Evolutionary conservation across 2,113 vertebrate species (phyloP).

Genomic region (Hipposideros armiger): DNA sequence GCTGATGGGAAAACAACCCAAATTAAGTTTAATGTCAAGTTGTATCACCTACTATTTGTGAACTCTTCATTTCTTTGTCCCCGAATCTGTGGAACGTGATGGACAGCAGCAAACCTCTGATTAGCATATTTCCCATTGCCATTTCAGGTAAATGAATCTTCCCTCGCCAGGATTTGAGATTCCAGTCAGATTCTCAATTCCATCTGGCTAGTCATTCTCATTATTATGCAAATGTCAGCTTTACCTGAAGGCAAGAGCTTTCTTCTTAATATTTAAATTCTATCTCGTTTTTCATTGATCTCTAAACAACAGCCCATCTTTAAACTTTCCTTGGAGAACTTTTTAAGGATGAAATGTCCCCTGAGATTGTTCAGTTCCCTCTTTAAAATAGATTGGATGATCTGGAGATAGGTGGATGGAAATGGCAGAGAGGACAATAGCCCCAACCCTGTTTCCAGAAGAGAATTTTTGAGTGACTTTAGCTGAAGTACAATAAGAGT

Average conservation of each 20-base stretch:
- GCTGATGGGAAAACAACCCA: constrained; percentile 75
- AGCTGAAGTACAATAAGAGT: neutral
- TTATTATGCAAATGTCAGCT: constrained; percentile 88
- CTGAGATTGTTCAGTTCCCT: constrained; percentile 41
- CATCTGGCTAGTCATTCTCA: constrained; percentile 83
- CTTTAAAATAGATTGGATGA: constrained; percentile 52
- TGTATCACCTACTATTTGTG: constrained; percentile 72
- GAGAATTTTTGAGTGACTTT: neutral
- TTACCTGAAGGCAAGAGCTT: constrained; percentile 86
- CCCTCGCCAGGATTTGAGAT: constrained; percentile 79
- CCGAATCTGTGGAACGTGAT: constrained; percentile 64
- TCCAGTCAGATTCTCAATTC: constrained; percentile 85
- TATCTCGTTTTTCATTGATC: constrained; percentile 81
- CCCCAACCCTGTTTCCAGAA: neutral
- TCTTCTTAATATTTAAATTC: constrained; percentile 88
- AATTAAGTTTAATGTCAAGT: constrained; percentile 78
- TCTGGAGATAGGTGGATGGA: neutral
- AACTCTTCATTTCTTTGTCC: constrained; percentile 75
- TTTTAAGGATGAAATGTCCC: constrained; percentile 62
- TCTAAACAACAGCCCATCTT: constrained; percentile 81
- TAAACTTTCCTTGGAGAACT: constrained; percentile 80
- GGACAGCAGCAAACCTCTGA: constrained; percentile 57
- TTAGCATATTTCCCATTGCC: constrained; percentile 81
- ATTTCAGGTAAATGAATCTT: constrained; percentile 75
- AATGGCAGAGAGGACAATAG: neutral